Base-by-base conservation (phyloP, 2,797 vertebrate species). In the Pantherophis alleghaniensis region DNA sequence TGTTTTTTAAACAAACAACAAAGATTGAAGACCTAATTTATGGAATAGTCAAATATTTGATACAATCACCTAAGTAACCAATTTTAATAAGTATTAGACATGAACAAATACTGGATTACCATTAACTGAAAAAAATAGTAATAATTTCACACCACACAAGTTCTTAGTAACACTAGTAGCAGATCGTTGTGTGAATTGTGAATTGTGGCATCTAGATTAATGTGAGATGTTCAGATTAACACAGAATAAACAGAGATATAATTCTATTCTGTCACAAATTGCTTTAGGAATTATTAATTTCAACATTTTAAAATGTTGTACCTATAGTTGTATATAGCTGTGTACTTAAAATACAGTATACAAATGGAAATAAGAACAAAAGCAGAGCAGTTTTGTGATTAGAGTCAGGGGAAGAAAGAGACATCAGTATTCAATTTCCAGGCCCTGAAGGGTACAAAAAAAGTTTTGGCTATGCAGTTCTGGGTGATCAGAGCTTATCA, bases 121-220 rank as follows among this genome's bases (percentile, higher is more conserved):
- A 26, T 32, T 37, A 37, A 59, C 59, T 16, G 16, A 53, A n/a
- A 51, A 12, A 51, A 12, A 28, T 59, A 7, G 83, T 55, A 66
- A 28, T 51, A 32, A 93, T 91, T 93, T 60, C 42, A 88, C 16
- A 56, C 57, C 18, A 20, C 5, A 37, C 57, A 42, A 60, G 5
- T 11, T 24, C 56, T 26, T 51, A 89, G 24, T 61, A 24, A 61
- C 88, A 89, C 20, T 42, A 26, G 28, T 32, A 24, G 79, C 53
- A 28, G n/a, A 88, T 2, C 28, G 60, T 79, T n/a, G 7, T 14
- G 11, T 42, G 24, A 94, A 90, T 90, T 95, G 37, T 86, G 90
- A 94, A 91, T 90, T 95, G 32, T 86, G 91, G 93, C 57, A 22
- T 83, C 37, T 37, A 87, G 89, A 37, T 91, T 87, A 87, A 66